A percentile compares a stretch with the other conserved stretches of the same genome.
phyloP scores from a whole-genome alignment of 2,888 invertebrate species.

The Melieria crassipennis region DNA sequence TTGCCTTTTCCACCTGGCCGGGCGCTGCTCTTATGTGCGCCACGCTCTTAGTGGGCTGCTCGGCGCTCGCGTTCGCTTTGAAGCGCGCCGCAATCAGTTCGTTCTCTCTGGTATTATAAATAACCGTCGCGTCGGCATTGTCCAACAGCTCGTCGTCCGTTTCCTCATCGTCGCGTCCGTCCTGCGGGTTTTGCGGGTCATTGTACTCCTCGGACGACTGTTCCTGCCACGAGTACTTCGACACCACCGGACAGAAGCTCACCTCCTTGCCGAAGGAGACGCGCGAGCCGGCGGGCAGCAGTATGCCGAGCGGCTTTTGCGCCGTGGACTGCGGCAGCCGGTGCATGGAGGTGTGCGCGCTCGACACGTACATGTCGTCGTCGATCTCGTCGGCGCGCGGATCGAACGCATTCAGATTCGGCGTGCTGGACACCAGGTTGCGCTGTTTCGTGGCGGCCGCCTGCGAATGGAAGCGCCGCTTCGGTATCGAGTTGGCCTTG shows the following conservation, averaged over 20 bases:
- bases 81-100: slow-evolving; percentile 53
- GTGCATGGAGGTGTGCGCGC: slow-evolving; percentile 72
- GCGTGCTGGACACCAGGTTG: slow-evolving; percentile 69
- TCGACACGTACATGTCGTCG: slow-evolving; percentile 70
- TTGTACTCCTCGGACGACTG: slow-evolving; percentile 67
- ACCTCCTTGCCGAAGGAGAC: slow-evolving; percentile 71
- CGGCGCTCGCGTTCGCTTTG: slow-evolving; percentile 28
- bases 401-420: slow-evolving; percentile 69
- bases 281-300: slow-evolving; percentile 58
- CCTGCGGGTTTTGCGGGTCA: slow-evolving; percentile 38
- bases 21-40: slow-evolving; percentile 36
- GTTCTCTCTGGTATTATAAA: slow-evolving; percentile 60
- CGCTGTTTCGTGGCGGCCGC: slow-evolving; percentile 53
- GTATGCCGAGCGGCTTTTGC: slow-evolving; percentile 67
- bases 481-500: slow-evolving; percentile 46
- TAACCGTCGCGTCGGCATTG: slow-evolving; percentile 56
- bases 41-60: slow-evolving; percentile 37
- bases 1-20: slow-evolving; percentile 18
- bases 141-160: slow-evolving; percentile 51
- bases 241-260: slow-evolving; percentile 82
- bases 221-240: slow-evolving; percentile 82
- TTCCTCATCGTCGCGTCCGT: slow-evolving; percentile 40
- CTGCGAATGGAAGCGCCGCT: slow-evolving; percentile 57
- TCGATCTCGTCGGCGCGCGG: slow-evolving; percentile 57
- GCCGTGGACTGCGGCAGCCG: slow-evolving; percentile 61